Percentiles rank a stretch among this genome's conserved stretches.
These are phyloP conservation scores for Penelope pileata DNA, from an alignment of 2,113 vertebrate genomes.

Conservation along the genomic window DNA sequence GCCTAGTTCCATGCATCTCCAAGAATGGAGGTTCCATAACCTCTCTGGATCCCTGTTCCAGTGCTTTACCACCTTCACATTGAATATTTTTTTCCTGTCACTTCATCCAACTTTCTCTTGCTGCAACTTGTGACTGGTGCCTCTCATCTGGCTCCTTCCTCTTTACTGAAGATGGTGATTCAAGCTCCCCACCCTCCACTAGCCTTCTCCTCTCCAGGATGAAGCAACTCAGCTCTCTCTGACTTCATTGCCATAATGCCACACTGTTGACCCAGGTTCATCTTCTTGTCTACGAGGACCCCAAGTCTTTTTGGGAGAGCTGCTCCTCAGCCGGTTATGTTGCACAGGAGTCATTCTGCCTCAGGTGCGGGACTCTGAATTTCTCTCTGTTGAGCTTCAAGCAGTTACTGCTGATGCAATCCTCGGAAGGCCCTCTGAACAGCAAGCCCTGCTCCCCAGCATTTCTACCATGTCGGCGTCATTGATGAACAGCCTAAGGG, in stretches of 20 bases:
- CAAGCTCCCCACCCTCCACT: background rate
- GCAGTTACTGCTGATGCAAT: background rate
- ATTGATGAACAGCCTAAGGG: background rate
- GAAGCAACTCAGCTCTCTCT: background rate
- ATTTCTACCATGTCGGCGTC: background rate
- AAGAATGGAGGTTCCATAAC: background rate
- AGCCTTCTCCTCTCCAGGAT: background rate
- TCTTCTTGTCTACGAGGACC: background rate
- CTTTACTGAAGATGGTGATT: background rate
- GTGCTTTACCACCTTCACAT: background rate
- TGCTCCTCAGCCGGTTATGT: background rate
- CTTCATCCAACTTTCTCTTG: background rate
- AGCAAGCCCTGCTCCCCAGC: background rate
- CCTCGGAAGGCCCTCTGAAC: background rate
- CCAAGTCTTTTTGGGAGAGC: background rate
- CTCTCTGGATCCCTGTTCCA: background rate
- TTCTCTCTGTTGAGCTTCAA: background rate
- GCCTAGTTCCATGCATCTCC: background rate
- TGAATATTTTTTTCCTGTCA: background rate
- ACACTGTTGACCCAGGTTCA: background rate
- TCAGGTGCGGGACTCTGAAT: background rate
- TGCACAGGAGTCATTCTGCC: background rate
- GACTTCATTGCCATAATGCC: background rate
- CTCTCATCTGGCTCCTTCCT: background rate
- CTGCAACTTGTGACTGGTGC: background rate